A percentile compares a stretch with the other conserved stretches of the same genome.
Conservation (phyloP, 2,888 invertebrate species). For the Meloe dianella region DNA sequence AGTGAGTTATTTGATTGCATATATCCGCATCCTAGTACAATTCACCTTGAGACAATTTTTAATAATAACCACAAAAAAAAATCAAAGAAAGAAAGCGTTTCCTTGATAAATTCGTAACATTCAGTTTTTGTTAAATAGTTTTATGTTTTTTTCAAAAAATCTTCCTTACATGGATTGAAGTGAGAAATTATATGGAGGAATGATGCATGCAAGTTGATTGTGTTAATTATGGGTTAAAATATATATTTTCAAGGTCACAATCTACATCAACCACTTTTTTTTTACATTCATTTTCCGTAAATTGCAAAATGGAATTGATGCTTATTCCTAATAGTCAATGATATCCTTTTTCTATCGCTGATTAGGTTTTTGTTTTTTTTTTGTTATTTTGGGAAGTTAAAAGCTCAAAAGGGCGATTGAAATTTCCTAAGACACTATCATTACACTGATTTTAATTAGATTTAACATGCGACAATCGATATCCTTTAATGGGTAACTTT, state of each 20-base stretch:
- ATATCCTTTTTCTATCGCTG: no score
- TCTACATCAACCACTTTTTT: conserved; percentile 25
- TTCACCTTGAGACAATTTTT: conserved; percentile 11
- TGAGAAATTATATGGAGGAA: conserved; percentile 32
- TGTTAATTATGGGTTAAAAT: conserved; percentile 52
- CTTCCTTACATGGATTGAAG: conserved; percentile 9
- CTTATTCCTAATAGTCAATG: background rate
- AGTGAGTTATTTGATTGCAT: conserved; percentile 16
- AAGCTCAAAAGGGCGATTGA: no score
- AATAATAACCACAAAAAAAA: conserved; percentile 1
- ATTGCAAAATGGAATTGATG: background rate
- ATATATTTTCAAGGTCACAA: conserved; percentile 47
- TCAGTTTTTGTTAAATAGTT: background rate
- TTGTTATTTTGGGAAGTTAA: no score
- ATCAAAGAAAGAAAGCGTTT: conserved; percentile 7
- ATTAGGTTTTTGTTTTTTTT: no score
- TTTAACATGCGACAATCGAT: no score
- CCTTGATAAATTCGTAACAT: conserved; percentile 3
- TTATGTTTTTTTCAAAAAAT: background rate
- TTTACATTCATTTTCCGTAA: conserved; percentile 15
- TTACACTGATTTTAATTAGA: no score
- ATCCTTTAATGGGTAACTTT: no score
- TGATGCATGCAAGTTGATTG: conserved; percentile 48
- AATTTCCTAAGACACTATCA: no score
- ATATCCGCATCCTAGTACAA: conserved; percentile 19